Evolutionary conservation across 30 jellyfish, hydroid and myxozoan genomes (phyloP).

Genomic region (Clytia hemisphaerica): DNA sequence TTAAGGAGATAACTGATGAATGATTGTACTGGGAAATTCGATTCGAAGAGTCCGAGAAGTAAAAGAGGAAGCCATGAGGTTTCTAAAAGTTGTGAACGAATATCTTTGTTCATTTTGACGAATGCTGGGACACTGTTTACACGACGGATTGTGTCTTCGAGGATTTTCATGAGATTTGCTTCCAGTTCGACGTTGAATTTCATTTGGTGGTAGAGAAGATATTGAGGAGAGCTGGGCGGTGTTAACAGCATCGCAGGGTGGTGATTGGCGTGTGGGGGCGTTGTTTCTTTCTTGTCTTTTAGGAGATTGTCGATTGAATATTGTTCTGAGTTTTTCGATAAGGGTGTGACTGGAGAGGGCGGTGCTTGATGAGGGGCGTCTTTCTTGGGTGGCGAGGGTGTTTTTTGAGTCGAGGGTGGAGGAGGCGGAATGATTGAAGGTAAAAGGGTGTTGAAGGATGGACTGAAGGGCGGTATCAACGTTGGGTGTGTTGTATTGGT

Average conservation of each 20-base stretch:
- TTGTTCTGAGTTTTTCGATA: constrained; percentile 44
- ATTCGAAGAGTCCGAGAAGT: too few species aligned
- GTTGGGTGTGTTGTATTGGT: neutral
- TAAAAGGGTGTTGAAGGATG: constrained; percentile 1
- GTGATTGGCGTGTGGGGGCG: neutral
- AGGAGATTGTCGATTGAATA: constrained; percentile 82
- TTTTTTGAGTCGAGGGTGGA: neutral
- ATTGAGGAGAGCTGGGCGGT: constrained; percentile 67
- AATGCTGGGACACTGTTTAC: too few species aligned
- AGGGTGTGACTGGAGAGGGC: constrained; percentile 48
- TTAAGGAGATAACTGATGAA: too few species aligned
- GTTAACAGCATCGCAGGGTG: constrained; percentile 10
- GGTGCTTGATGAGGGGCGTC: constrained; percentile 37
- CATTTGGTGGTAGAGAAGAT: too few species aligned
- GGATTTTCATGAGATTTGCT: too few species aligned
- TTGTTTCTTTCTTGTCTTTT: constrained; percentile 12
- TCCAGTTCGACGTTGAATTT: too few species aligned
- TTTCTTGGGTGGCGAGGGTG: constrained; percentile 10
- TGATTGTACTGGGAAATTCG: too few species aligned
- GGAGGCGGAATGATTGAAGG: neutral
- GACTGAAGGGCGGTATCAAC: neutral
- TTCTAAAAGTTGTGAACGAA: too few species aligned
- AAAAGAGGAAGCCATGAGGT: too few species aligned
- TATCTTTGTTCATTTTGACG: too few species aligned
- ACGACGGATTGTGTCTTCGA: too few species aligned